Conservation (phyloP, 2,113 vertebrate genomes). For the Myocastor coypus region DNA sequence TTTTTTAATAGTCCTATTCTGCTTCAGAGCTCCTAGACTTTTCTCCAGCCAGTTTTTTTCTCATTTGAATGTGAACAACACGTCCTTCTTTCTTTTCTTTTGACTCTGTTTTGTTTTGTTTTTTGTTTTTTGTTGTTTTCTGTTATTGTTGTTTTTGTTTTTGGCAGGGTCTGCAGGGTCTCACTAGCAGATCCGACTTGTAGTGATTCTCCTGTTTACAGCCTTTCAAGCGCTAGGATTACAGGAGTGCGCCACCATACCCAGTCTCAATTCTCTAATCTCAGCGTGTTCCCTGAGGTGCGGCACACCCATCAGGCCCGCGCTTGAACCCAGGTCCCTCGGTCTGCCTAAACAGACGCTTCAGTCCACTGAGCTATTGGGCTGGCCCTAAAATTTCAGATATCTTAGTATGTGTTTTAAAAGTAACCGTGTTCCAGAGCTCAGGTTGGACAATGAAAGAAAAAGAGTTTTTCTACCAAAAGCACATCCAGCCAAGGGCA, state of each 20-base stretch:
- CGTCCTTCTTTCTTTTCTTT: neutral
- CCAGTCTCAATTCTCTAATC: too few relatives aligned
- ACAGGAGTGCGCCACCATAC: too few relatives aligned
- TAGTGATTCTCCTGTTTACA: too few relatives aligned
- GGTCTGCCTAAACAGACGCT: too few relatives aligned
- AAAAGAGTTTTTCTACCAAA: conserved; percentile 30
- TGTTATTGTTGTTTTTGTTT: neutral
- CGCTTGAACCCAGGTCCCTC: too few relatives aligned
- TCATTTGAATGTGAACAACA: neutral
- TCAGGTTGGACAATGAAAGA: conserved; percentile 20
- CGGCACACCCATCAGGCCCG: too few relatives aligned
- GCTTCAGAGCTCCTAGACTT: neutral
- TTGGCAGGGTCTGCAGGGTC: too few relatives aligned
- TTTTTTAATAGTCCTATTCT: neutral
- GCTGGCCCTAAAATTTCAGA: neutral
- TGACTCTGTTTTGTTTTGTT: neutral
- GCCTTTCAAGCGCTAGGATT: too few relatives aligned
- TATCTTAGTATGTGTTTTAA: neutral
- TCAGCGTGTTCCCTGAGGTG: too few relatives aligned
- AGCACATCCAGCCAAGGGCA: neutral
- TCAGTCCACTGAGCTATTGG: too few relatives aligned
- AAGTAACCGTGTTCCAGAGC: neutral
- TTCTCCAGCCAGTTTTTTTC: conserved; percentile 15
- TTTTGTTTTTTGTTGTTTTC: neutral
- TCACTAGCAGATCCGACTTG: too few relatives aligned